Evolutionary conservation across 2,113 vertebrate genomes (phyloP).

Genomic region (Dendropsophus ebraccatus): DNA sequence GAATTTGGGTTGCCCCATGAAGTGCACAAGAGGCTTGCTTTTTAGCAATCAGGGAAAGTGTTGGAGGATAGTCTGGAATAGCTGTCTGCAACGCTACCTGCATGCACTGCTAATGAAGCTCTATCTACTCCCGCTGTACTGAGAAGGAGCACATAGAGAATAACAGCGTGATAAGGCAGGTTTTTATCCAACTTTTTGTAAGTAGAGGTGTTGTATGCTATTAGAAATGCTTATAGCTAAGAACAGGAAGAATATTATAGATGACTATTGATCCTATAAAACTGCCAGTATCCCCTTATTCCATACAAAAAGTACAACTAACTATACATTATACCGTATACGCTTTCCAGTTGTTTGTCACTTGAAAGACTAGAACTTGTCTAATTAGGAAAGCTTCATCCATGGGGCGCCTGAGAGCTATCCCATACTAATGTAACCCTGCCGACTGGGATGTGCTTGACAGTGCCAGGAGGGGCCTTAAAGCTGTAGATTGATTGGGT

Average conservation of each 20-base stretch:
- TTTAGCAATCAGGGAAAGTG: no score
- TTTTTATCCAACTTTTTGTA: no score
- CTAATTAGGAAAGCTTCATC: constrained; percentile 17
- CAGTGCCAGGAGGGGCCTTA: not conserved
- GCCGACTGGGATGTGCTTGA: not conserved
- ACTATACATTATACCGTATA: no score
- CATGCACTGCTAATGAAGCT: no score
- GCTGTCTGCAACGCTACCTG: no score
- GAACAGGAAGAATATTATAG: not conserved
- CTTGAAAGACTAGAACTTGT: not conserved
- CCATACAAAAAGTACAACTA: no score
- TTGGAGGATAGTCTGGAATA: no score
- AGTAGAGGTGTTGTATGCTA: not conserved
- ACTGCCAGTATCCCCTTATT: not conserved
- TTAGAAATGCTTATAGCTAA: not conserved
- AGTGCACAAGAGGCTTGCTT: no score
- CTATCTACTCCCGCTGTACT: no score
- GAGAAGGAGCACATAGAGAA: no score
- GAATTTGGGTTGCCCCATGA: no score
- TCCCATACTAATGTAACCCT: not conserved
- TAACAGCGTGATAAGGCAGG: no score
- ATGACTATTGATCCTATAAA: not conserved
- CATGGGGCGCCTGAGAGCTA: not conserved
- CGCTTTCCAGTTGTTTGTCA: not conserved
- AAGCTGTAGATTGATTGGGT: constrained; percentile 2